Percentiles rank a stretch among this genome's conserved stretches.
Conservation (phyloP, 2,797 vertebrate species). For the Chiroxiphia lanceolata region DNA sequence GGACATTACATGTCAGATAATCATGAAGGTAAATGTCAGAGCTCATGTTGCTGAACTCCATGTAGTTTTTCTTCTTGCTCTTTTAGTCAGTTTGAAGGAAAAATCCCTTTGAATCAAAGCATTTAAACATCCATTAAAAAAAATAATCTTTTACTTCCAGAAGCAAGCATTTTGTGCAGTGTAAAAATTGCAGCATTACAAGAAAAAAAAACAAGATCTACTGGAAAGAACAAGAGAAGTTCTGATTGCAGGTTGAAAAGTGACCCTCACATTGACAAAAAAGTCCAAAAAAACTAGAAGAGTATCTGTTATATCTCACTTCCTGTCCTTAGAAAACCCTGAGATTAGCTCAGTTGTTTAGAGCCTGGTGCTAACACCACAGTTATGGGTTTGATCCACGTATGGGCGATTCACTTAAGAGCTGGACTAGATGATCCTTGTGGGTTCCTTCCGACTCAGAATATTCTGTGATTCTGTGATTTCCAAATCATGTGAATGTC, state of each 20-base stretch:
- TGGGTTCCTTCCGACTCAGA: neutral
- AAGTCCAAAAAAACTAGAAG: neutral
- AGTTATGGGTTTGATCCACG: neutral
- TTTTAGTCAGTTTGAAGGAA: neutral
- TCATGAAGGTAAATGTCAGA: neutral
- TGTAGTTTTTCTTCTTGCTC: neutral
- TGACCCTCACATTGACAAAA: neutral
- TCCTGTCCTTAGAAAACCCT: neutral
- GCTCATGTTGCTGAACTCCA: neutral
- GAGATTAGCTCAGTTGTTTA: neutral
- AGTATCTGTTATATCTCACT: neutral
- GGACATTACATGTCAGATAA: neutral
- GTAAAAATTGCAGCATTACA: neutral
- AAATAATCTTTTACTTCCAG: neutral
- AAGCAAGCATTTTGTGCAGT: neutral
- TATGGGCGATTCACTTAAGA: neutral
- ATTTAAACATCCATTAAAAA: neutral
- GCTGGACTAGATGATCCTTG: neutral
- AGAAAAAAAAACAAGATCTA: neutral
- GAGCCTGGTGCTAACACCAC: neutral
- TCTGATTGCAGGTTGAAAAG: neutral
- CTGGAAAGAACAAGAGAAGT: neutral
- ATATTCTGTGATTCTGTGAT: neutral
- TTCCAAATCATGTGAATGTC: too few relatives aligned
- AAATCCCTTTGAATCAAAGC: neutral